Base-by-base conservation (phyloP, 2,888 invertebrate genomes). In the Tachina fera region DNA sequence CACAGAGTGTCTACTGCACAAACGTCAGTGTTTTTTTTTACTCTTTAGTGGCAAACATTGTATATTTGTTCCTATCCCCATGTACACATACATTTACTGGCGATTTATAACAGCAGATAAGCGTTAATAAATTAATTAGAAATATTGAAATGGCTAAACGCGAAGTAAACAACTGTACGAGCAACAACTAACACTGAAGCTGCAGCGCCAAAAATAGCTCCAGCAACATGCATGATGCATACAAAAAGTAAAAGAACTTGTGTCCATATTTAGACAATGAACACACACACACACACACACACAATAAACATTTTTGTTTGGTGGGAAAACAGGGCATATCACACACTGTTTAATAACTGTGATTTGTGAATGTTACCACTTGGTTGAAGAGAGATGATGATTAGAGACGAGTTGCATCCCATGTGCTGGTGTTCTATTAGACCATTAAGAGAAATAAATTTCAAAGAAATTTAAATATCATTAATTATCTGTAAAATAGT, bases 81-180 rank as follows among this genome's bases (percentile, higher is more conserved):
- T 19, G 16, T 9, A 22, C 10, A 53, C 65, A 22, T 47, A 47
- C 65, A 86, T 83, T 78, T 78, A 82, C 76, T 83, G 72, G 86
- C 89, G 90, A 92, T 92, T 91, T 91, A 91, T 92, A 89, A 89
- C 87, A 88, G 87, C 89, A 91, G 92, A 92, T 92, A 92, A 92
- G 90, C 91, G 91, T 91, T 92, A 92, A 92, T 92, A 92, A 92
- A 92, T 92, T 92, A 92, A 92, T 92, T 92, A 92, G 92, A 92
- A 92, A 91, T 92, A 92, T 92, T 92, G 92, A 92, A 92, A 92
- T 92, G 92, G 89, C 87, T 81, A 75, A 84, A 82, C 81, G 77
- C 84, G 84, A 81, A 86, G 85, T 86, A 83, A 86, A 86, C 76
- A 84, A 84, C 71, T 70, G 47, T 22, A 75, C 51, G 31, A 31